These are phyloP conservation scores for Dorcus hopei DNA, from an alignment of 2,888 invertebrate genomes.

Conservation along the genomic window DNA sequence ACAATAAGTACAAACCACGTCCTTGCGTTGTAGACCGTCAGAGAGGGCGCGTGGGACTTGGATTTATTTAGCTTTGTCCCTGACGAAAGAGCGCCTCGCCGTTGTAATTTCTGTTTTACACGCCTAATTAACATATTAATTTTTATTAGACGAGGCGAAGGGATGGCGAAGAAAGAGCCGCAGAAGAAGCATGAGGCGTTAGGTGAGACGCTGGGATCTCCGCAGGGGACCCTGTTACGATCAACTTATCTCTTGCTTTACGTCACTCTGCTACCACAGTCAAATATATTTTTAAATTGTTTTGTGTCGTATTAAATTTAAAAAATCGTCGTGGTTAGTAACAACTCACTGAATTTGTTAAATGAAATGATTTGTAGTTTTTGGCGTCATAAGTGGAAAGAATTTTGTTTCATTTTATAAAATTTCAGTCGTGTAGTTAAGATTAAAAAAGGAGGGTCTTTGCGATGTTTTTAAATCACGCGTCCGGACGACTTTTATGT, in stretches of 20 bases:
- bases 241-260: constrained; percentile 40
- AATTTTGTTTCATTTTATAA: too few species aligned
- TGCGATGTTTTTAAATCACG: too few species aligned
- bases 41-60: constrained; percentile 22
- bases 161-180: constrained; percentile 33
- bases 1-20: constrained; percentile 28
- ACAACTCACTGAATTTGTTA: too few species aligned
- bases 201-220: constrained; percentile 42
- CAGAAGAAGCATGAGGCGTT: constrained; percentile 47
- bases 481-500: too few species aligned
- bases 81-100: neutral
- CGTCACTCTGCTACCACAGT: too few species aligned
- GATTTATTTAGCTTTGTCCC: constrained; percentile 29
- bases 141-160: constrained; percentile 24
- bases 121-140: constrained; percentile 35
- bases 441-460: too few species aligned
- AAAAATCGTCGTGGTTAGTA: too few species aligned
- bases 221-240: constrained; percentile 45
- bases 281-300: too few species aligned
- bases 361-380: too few species aligned
- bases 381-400: too few species aligned
- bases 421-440: too few species aligned
- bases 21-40: constrained; percentile 6
- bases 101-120: neutral
- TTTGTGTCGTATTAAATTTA: too few species aligned